A percentile compares a stretch with the other conserved stretches of the same genome.
These are phyloP conservation scores for Merodon equestris DNA, from an alignment of 2,888 invertebrate genomes.

Conservation along the genomic window DNA sequence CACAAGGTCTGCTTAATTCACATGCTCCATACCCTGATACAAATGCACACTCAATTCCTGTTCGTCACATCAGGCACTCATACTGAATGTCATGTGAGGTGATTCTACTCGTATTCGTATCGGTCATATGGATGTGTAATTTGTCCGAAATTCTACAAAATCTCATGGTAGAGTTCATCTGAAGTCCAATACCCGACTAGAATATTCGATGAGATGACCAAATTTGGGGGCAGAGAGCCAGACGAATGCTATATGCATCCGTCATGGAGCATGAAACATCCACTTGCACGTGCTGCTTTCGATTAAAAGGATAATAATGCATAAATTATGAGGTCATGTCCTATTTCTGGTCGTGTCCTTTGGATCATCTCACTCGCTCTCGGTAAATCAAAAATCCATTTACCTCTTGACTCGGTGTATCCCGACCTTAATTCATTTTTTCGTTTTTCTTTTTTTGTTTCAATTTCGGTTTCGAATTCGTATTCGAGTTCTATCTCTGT, in stretches of 20 bases:
- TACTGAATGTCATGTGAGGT: too few species aligned
- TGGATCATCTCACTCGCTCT: conserved; percentile 8
- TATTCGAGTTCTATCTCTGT: background rate
- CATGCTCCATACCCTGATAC: too few species aligned
- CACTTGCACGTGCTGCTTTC: conserved; percentile 34
- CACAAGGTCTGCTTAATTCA: conserved; percentile 18
- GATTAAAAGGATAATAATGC: conserved; percentile 40
- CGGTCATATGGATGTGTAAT: too few species aligned
- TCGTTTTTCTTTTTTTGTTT: too few species aligned
- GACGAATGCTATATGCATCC: background rate
- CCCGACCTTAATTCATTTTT: too few species aligned
- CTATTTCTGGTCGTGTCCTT: conserved; percentile 29
- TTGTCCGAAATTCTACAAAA: too few species aligned
- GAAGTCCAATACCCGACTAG: conserved; percentile 14
- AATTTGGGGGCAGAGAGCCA: too few species aligned
- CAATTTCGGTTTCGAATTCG: too few species aligned
- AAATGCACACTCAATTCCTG: too few species aligned
- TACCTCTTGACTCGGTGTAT: background rate
- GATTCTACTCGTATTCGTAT: background rate
- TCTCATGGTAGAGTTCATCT: too few species aligned
- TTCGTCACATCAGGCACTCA: too few species aligned
- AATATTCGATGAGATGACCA: conserved; percentile 37
- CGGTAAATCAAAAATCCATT: conserved; percentile 46
- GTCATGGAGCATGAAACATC: conserved; percentile 8
- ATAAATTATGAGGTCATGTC: conserved; percentile 59